Percentiles rank a stretch among this genome's conserved stretches.
Evolutionary conservation across 1,140 invertebrate genomes (phyloP).

Genomic region (Drosophila nebulosa): DNA sequence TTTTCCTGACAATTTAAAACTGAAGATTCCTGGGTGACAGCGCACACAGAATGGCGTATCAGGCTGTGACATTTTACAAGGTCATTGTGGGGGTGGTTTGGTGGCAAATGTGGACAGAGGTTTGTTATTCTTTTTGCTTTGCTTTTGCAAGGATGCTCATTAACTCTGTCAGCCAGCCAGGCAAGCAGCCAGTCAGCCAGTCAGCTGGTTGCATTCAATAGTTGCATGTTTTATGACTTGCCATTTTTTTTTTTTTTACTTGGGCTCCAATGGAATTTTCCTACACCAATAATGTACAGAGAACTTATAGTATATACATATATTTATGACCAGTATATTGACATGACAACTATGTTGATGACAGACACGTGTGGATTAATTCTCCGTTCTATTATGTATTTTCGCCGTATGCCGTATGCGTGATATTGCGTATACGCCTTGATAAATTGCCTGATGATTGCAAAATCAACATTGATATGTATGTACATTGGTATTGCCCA

Average conservation of each 20-base stretch:
- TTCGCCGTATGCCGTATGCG: conserved; percentile 31
- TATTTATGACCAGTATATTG: neutral
- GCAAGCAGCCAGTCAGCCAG: neutral
- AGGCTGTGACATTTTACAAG: conserved; percentile 66
- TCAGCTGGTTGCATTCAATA: conserved; percentile 32
- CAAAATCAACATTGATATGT: neutral
- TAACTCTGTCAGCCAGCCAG: conserved; percentile 30
- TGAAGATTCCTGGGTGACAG: conserved; percentile 53
- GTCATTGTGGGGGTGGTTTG: conserved; percentile 31
- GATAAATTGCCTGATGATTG: neutral
- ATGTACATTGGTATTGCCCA: too few relatives aligned
- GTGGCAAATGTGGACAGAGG: neutral
- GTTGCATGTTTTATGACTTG: conserved; percentile 46
- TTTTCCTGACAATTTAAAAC: conserved; percentile 61
- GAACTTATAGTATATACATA: neutral
- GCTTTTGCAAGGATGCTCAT: conserved; percentile 16
- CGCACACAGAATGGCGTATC: conserved; percentile 22
- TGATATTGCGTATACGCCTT: conserved; percentile 37
- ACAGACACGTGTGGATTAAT: neutral
- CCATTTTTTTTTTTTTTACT: conserved; percentile 8
- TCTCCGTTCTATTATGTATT: conserved; percentile 2
- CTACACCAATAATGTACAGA: conserved; percentile 37
- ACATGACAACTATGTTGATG: neutral
- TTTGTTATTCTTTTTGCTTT: neutral
- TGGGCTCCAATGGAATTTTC: conserved; percentile 31